Percentiles rank a stretch among this genome's conserved stretches.
These are phyloP conservation scores for Hemaris fuciformis DNA, from an alignment of 2,888 invertebrate genomes.

Conservation along the genomic window DNA sequence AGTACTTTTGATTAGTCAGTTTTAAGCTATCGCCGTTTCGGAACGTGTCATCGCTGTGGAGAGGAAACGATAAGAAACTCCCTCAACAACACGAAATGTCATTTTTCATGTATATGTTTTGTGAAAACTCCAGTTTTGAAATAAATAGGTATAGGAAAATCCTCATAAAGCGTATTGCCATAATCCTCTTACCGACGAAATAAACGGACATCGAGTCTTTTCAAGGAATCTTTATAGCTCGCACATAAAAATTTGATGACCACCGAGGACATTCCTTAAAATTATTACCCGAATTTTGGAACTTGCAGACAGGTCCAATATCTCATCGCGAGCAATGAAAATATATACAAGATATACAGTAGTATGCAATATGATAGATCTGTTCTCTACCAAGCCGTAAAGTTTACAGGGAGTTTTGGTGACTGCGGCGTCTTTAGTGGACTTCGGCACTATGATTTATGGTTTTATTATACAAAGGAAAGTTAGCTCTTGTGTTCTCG, in stretches of 20 bases:
- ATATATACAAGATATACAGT: constrained; percentile 57
- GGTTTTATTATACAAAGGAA: constrained; percentile 7
- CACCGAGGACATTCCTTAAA: constrained; percentile 27
- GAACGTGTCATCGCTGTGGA: no score
- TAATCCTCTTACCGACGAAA: neutral
- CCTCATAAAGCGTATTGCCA: neutral
- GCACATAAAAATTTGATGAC: constrained; percentile 8
- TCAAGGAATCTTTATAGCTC: neutral
- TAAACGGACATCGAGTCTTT: neutral
- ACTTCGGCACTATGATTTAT: constrained; percentile 15
- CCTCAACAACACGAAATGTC: no score
- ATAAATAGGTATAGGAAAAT: neutral
- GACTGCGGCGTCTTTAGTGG: constrained; percentile 14
- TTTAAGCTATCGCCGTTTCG: no score
- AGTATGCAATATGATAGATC: constrained; percentile 44
- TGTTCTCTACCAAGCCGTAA: constrained; percentile 23
- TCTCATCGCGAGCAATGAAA: constrained; percentile 63
- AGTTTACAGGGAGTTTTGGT: constrained; percentile 14
- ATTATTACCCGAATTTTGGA: constrained; percentile 37
- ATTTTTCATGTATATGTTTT: no score
- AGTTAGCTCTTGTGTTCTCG: neutral
- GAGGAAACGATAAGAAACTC: no score
- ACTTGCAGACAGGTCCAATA: constrained; percentile 38
- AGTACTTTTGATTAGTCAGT: no score
- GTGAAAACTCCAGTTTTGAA: neutral